A percentile compares a stretch with the other conserved stretches of the same genome.
Evolutionary conservation across 23 tunicate genomes (phyloP).

Genomic region (Clavelina lepadiformis): DNA sequence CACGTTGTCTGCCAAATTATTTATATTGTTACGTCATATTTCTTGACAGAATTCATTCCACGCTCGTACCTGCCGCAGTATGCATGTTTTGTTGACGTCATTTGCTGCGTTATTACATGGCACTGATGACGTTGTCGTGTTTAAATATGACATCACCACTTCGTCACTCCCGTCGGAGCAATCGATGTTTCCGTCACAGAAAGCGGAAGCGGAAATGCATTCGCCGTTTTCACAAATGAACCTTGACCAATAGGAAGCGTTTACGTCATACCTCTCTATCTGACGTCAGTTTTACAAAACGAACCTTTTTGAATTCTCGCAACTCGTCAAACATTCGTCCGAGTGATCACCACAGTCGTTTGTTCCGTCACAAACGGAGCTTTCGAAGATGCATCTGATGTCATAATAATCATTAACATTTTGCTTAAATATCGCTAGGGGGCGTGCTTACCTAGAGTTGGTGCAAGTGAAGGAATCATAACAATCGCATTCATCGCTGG

Average conservation of each 20-base stretch:
- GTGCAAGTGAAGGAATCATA: neutral
- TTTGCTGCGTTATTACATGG: conserved; percentile 10
- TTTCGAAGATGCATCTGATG: conserved; percentile 9
- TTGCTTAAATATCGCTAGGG: no score
- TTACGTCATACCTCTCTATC: no score
- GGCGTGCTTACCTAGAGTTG: neutral
- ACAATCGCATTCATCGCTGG: neutral
- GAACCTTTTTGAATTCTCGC: no score
- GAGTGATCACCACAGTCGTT: conserved; percentile 30
- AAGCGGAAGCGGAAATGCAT: conserved; percentile 5
- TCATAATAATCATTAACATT: no score
- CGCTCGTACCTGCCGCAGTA: conserved; percentile 10
- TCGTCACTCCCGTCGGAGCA: conserved; percentile 24
- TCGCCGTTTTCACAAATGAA: conserved; percentile 22
- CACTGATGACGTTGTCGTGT: neutral
- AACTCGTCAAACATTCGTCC: conserved; percentile 19
- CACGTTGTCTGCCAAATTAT: conserved; percentile 5
- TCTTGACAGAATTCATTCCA: neutral
- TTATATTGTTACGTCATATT: no score
- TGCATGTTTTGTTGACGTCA: conserved; percentile 2
- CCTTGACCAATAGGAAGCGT: neutral
- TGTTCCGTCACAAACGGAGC: conserved; percentile 13
- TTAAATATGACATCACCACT: neutral
- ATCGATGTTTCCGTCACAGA: conserved; percentile 20
- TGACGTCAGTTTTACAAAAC: no score